phyloP scores from a whole-genome alignment of 2,797 vertebrate species.

The Prionace glauca region DNA sequence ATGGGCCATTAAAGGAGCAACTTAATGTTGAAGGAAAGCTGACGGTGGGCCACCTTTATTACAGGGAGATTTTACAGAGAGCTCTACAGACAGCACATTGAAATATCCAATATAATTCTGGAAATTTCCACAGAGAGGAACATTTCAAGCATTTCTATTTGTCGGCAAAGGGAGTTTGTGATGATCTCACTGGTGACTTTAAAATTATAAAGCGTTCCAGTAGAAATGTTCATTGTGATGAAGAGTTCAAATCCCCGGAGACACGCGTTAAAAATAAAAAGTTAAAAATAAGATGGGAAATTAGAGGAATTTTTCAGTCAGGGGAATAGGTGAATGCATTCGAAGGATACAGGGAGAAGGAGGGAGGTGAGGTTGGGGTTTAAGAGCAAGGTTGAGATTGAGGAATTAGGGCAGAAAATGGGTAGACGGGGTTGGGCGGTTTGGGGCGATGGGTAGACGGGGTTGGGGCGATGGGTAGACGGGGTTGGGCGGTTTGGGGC shows the following conservation, averaged over 20 bases:
- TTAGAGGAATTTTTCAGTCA: background rate
- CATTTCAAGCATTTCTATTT: background rate
- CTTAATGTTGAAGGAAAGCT: background rate
- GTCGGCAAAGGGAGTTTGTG: background rate
- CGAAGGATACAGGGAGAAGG: too few relatives aligned
- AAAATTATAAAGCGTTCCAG: too few relatives aligned
- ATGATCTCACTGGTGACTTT: background rate
- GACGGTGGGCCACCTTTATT: background rate
- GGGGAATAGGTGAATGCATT: background rate
- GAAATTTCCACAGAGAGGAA: background rate
- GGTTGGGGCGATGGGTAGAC: too few relatives aligned
- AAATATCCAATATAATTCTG: background rate
- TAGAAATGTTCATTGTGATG: too few relatives aligned
- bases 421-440: too few relatives aligned
- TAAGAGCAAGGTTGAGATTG: background rate
- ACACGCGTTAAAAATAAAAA: background rate
- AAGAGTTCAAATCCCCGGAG: background rate
- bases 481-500: too few relatives aligned
- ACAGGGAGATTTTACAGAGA: background rate
- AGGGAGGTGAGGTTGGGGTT: too few relatives aligned
- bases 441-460: too few relatives aligned
- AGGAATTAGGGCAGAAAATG: too few relatives aligned
- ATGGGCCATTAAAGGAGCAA: background rate
- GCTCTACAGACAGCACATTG: background rate
- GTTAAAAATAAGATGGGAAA: background rate